A percentile compares a stretch with the other conserved stretches of the same genome.
Evolutionary conservation across 2,888 invertebrate genomes (phyloP).

Genomic region (Lasiommata megera): DNA sequence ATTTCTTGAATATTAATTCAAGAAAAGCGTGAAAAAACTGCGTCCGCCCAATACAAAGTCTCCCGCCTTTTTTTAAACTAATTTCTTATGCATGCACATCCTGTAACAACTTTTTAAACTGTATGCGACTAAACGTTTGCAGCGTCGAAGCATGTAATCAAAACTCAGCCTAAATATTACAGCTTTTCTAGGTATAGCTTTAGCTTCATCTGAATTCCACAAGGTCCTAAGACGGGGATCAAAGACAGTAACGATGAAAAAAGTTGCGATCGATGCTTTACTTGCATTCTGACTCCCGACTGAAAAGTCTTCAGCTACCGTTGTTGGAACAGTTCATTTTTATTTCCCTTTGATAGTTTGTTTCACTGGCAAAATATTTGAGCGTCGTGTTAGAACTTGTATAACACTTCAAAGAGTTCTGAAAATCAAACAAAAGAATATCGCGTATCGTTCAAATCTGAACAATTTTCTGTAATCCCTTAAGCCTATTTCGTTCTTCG

Average conservation of each 20-base stretch:
- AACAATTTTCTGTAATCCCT: conserved; percentile 6
- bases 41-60: no score
- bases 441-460: neutral
- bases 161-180: no score
- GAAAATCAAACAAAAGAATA: neutral
- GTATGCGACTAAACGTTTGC: no score
- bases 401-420: neutral
- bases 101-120: no score
- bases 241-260: neutral
- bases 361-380: neutral
- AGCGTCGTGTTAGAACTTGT: neutral
- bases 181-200: no score
- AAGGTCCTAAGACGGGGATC: no score
- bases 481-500: conserved; percentile 4
- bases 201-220: no score
- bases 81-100: no score
- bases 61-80: no score
- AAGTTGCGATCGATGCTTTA: neutral
- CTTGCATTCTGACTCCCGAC: neutral
- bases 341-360: neutral
- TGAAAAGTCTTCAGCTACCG: neutral
- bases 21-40: no score
- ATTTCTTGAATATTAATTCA: no score
- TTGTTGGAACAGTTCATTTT: neutral
- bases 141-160: no score